Percentiles rank a stretch among this genome's conserved stretches.
These are phyloP conservation scores for Drosophila sucinea DNA, from an alignment of 1,140 invertebrate species.

Conservation along the genomic window DNA sequence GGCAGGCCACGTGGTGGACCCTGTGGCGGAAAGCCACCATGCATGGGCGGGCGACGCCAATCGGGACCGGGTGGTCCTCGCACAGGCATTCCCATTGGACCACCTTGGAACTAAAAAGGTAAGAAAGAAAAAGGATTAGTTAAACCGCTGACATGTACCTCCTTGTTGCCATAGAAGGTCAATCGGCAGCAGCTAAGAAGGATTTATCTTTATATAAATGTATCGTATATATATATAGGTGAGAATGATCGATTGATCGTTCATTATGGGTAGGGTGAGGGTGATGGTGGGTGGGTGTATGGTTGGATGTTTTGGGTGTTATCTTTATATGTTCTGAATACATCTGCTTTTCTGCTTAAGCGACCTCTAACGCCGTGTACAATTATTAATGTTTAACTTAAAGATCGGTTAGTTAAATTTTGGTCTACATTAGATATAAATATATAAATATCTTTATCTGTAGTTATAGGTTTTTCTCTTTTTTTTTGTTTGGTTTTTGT, in stretches of 20 bases:
- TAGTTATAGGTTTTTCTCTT: constrained; percentile 23
- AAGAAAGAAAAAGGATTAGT: constrained; percentile 37
- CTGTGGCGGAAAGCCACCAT: constrained; percentile 84
- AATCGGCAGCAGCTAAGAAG: not conserved
- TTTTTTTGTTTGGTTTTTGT: constrained; percentile 17
- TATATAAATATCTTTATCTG: constrained; percentile 27
- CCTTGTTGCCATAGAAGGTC: not conserved
- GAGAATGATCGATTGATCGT: not conserved
- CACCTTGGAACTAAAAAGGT: constrained; percentile 85
- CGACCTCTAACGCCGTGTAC: constrained; percentile 32
- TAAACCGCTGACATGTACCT: not conserved
- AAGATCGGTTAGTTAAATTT: constrained; percentile 54
- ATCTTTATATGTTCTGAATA: constrained; percentile 76
- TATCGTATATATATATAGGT: constrained; percentile 5
- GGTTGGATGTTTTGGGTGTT: constrained; percentile 32
- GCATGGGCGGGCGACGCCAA: constrained; percentile 90
- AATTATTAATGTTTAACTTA: constrained; percentile 71
- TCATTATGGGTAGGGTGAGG: constrained; percentile 22
- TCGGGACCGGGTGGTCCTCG: constrained; percentile 87
- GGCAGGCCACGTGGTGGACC: constrained; percentile 86
- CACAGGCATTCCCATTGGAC: constrained; percentile 87
- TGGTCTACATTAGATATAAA: constrained; percentile 41
- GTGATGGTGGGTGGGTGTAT: constrained; percentile 32
- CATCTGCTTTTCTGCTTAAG: constrained; percentile 52
- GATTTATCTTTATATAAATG: constrained; percentile 10